Conservation (phyloP, 92 coral and sea anemone genomes). For the Epizoanthus rinbou region DNA sequence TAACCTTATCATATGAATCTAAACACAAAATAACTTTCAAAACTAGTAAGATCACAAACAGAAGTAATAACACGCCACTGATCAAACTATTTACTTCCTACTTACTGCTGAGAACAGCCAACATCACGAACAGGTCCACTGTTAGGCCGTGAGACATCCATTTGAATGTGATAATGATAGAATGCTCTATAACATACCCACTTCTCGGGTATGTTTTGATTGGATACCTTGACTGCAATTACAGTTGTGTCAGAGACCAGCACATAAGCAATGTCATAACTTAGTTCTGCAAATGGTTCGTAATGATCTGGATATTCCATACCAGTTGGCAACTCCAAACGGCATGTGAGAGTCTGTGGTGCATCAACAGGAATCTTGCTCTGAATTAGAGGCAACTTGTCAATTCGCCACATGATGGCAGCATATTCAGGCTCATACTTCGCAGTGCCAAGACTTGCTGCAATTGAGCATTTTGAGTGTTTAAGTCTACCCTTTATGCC, state of each 20-base stretch:
- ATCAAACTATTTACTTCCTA: constrained; percentile 14
- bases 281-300: constrained; percentile 88
- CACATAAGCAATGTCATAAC: constrained; percentile 88
- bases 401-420: constrained; percentile 90
- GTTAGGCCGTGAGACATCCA: constrained; percentile 74
- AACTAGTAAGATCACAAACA: not conserved
- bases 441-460: constrained; percentile 88
- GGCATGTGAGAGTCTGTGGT: constrained; percentile 83
- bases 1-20: not conserved
- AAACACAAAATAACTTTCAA: not conserved
- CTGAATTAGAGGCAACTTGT: constrained; percentile 83
- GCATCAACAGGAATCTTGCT: constrained; percentile 96
- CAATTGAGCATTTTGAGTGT: constrained; percentile 85
- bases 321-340: constrained; percentile 78
- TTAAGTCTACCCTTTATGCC: constrained; percentile 87
- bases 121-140: constrained; percentile 85
- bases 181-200: constrained; percentile 91
- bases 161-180: constrained; percentile 85
- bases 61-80: not conserved
- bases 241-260: constrained; percentile 93
- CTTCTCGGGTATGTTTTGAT: constrained; percentile 87
- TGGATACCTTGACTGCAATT: constrained; percentile 91
- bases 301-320: constrained; percentile 86
- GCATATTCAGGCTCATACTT: constrained; percentile 92
- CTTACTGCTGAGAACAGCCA: constrained; percentile 86